Base-by-base conservation (phyloP, 2,797 vertebrate genomes). In the Coregonus suidteri region DNA sequence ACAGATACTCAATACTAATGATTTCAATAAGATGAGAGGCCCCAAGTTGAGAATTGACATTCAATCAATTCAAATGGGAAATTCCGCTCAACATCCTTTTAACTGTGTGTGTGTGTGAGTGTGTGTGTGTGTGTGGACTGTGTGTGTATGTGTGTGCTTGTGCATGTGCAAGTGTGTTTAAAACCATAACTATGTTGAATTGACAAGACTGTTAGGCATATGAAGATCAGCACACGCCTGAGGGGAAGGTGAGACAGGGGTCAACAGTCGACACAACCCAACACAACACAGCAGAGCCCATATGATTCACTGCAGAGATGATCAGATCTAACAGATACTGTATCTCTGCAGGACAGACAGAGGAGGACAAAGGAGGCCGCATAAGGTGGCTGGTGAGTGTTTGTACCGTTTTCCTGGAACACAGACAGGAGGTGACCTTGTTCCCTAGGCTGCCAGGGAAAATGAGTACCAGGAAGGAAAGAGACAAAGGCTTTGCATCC, bases 401-500 rank as follows among this genome's bases (percentile, higher is more conserved):
- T 41, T 41, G 25, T 41, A 41, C 41, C 4, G 30, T 70, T 72
- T 74, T 80, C 77, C 69, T 72, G 25, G 31, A 77, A 59, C 56
- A 65, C 20, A 35, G 56, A 52, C 4, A n/a, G 72, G 41, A 62
- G 35, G 53, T 25, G 74, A 68, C 67, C 71, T 76, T 71, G 15
- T 30, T 51, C 53, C 20, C 25, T 53, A 31, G 52, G 3, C 59
- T 68, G 31, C 78, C 74, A 16, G 75, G 70, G 20, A 71, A 56
- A 16, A 75, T 54, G 69, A 30, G 73, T 71, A 30, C 67, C 41
- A 25, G 51, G 66, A 80, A 74, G 59, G 64, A 37, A 77, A 16
- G 37, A 31, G 47, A 69, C n/a, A 54, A 62, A 62, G n/a, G 18
- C n/a, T 20, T 3, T n/a, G 56, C 41, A 41, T 62, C 56, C 56